phyloP scores from a whole-genome alignment of 2,888 invertebrate species.

The Celastrina argiolus region DNA sequence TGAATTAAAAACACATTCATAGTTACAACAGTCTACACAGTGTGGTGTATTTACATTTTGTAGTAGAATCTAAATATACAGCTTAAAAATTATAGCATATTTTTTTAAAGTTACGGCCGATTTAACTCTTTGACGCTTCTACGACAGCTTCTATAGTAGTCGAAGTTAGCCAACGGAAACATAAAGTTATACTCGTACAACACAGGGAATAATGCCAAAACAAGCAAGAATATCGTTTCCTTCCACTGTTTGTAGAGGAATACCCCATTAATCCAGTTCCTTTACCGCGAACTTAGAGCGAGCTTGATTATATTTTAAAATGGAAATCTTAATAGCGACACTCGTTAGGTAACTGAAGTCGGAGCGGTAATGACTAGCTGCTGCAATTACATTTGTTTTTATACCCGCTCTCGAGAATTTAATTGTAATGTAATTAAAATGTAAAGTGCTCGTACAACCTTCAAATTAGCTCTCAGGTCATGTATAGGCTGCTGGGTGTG shows the following conservation, averaged over 20 bases:
- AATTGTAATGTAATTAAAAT: conserved; percentile 8
- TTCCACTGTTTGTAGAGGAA: background rate
- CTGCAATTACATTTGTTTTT: conserved; percentile 13
- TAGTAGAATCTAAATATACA: too few species aligned
- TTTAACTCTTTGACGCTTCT: too few species aligned
- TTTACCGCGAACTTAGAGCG: conserved; percentile 4
- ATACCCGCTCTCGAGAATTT: conserved; percentile 9
- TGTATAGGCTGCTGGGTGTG: too few species aligned
- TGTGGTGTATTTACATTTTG: too few species aligned
- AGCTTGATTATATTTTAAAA: conserved; percentile 13
- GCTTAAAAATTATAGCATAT: too few species aligned
- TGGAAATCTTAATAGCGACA: conserved; percentile 14
- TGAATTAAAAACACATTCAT: too few species aligned
- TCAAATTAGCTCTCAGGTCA: background rate
- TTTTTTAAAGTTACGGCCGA: too few species aligned
- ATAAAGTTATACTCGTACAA: conserved; percentile 10
- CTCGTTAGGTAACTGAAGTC: conserved; percentile 11
- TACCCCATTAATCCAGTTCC: conserved; percentile 13
- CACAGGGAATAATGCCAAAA: background rate
- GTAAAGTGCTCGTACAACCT: background rate
- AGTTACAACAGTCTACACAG: too few species aligned
- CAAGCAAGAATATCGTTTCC: conserved; percentile 4
- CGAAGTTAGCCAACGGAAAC: background rate
- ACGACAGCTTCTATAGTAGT: too few species aligned
- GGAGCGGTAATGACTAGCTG: conserved; percentile 11